Base-by-base conservation (phyloP, 2,888 invertebrate species). In the Villa cingulata region DNA sequence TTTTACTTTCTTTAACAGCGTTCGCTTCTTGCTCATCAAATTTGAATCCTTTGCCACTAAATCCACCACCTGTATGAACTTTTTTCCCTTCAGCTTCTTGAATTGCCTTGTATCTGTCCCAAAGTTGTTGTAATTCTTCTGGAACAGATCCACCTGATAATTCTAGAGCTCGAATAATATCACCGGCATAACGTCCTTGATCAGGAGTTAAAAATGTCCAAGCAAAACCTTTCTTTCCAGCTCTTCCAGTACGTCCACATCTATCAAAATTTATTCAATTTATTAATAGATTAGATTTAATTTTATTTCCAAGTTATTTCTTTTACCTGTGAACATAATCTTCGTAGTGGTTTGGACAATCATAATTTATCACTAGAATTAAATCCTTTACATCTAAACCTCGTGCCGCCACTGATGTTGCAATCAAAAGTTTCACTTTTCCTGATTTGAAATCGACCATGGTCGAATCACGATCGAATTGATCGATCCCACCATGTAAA, bases 261-360 rank as follows among this genome's bases (percentile, higher is more conserved):
- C 97, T 81, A 53, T 9, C 27, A 1, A 32, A 12, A 14, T 23
- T 23, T 7, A 23, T n/a, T n/a, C 23, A 23, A 23, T 23, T 23
- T 6, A 23, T 23, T 23, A n/a, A n/a, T n/a, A n/a, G n/a, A n/a
- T n/a, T n/a, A n/a, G n/a, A n/a, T 45, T 23, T 20, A 17, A 32
- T 19, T 16, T 34, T 16, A 27, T 17, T 36, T 40, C 4, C 45
- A 18, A n/a, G 41, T 17, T 14, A 39, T n/a, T 23, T 12, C 20
- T 18, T 19, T 53, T 54, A 77, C 77, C 77, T 72, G 68, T 99
- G 98, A 18, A 99, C 97, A 67, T 99, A 99, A 69, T 99, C 98
- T 70, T 99, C 98, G 63, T 98, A 98, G 69, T 99, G 98, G 70
- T 98, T 98, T 0, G 98, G 97, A 61, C 95, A 96, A 70, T 99